A percentile compares a stretch with the other conserved stretches of the same genome.
phyloP scores from a whole-genome alignment of 2,797 vertebrate genomes.

The Poliocrania exsul region DNA sequence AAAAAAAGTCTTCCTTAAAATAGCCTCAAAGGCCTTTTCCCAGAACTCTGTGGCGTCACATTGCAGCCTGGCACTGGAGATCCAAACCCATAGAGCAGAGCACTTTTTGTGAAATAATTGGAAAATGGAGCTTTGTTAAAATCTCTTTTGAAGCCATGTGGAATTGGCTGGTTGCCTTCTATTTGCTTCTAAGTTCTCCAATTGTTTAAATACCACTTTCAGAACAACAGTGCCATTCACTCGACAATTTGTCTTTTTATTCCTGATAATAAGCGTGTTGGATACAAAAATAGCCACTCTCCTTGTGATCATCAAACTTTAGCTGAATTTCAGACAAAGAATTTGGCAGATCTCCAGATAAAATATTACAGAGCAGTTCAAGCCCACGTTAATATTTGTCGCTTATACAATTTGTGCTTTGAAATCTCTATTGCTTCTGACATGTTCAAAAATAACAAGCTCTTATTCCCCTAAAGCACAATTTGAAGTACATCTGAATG shows the following conservation, averaged over 20 bases:
- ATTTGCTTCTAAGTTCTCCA: slow-evolving; percentile 19
- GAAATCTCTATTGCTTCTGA: neutral
- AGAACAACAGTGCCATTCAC: neutral
- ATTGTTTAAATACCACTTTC: slow-evolving; percentile 20
- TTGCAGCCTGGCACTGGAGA: neutral
- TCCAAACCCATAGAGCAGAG: neutral
- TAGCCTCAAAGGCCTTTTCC: neutral
- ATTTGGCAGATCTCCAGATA: slow-evolving; percentile 22
- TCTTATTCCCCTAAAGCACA: neutral
- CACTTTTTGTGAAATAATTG: neutral
- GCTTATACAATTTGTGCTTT: neutral
- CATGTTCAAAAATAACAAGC: neutral
- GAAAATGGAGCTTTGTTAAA: neutral
- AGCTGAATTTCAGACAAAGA: neutral
- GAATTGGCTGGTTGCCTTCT: slow-evolving; percentile 29
- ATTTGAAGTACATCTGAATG: neutral
- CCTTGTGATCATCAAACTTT: neutral
- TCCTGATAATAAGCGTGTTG: neutral
- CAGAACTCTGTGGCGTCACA: neutral
- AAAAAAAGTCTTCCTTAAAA: neutral
- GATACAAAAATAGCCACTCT: neutral
- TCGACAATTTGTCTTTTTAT: slow-evolving; percentile 21
- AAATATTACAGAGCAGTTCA: slow-evolving; percentile 7
- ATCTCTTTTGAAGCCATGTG: neutral
- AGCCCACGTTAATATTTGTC: neutral